phyloP scores from a whole-genome alignment of 2,113 vertebrate genomes.

The Climacteris rufus region DNA sequence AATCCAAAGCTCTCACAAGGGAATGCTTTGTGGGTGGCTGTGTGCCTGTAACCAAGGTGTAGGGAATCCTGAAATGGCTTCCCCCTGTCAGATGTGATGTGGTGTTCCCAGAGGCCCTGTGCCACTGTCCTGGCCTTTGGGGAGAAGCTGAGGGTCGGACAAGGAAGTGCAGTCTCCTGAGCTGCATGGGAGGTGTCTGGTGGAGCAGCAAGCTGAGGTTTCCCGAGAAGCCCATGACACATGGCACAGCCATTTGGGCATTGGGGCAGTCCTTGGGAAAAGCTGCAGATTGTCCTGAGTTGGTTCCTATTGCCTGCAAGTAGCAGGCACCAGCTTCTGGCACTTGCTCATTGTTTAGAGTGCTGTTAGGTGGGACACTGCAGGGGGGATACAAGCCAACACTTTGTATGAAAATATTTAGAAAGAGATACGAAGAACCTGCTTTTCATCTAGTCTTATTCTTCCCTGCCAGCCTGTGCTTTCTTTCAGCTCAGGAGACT shows the following conservation, averaged over 20 bases:
- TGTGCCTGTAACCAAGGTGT: background rate
- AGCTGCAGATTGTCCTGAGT: background rate
- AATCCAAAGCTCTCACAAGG: background rate
- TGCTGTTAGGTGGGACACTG: background rate
- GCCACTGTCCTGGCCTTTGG: background rate
- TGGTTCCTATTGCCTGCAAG: background rate
- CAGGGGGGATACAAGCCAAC: background rate
- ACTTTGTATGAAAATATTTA: slow-evolving; percentile 47
- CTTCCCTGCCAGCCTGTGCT: slow-evolving; percentile 40
- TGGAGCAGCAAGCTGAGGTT: background rate
- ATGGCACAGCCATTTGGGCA: background rate
- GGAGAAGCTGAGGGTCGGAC: background rate
- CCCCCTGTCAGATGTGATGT: background rate
- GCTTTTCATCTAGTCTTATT: slow-evolving; percentile 39
- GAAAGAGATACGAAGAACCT: slow-evolving; percentile 38
- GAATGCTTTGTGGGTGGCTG: background rate
- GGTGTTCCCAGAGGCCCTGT: background rate
- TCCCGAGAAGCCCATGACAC: background rate
- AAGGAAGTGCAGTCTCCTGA: background rate
- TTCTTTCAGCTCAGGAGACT: slow-evolving; percentile 49
- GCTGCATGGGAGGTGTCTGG: background rate
- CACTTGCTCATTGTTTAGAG: background rate
- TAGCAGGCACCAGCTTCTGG: background rate
- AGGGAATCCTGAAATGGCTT: background rate
- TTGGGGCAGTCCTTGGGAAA: background rate